Base-by-base conservation (phyloP, 1,140 invertebrate species). In the Hyposmocoma kahamanoa region DNA sequence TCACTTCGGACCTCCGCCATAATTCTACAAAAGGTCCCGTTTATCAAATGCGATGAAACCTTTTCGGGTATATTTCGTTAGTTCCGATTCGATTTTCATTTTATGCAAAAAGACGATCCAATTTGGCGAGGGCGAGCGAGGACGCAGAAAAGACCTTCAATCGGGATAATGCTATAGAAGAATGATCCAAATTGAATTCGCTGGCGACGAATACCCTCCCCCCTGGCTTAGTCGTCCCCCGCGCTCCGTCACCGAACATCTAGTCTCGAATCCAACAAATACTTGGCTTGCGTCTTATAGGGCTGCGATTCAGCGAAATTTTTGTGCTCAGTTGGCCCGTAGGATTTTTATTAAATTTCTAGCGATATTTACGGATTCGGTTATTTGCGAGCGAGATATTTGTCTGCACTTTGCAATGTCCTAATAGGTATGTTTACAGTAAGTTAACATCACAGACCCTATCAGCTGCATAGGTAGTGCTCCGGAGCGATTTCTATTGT, bases 101-200 rank as follows among this genome's bases (percentile, higher is more conserved):
- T 80, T 79, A 83, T 83, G 79, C 79, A 78, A 83, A 51, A 80
- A 78, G 73, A 68, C 73, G 73, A 83, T 83, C 76, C 76, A 73
- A 83, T 83, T 77, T 69, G 55, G 56, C 43, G 52, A 46, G 62
- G 65, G 38, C 42, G 48, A 57, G 60, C 47, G 48, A 56, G 11
- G 19, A 20, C 9, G 55, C 57, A 58, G 49, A 48, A 53, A 52
- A 42, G 68, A 59, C 66, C 64, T 61, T 67, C 69, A 72, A 75
- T 72, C 72, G 72, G 70, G 72, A 81, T 81, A 81, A 78, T 81
- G 67, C 72, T 65, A 66, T 79, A 73, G 67, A 78, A 76, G 77
- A 81, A 76, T 81, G 72, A 81, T 78, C 74, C 64, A 78, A 81
- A 81, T 81, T 81, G 74, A 78, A 78, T 81, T 72, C 13, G 38